Conservation (phyloP, 2,113 vertebrate genomes). For the Romanogobio albipinnatus region DNA sequence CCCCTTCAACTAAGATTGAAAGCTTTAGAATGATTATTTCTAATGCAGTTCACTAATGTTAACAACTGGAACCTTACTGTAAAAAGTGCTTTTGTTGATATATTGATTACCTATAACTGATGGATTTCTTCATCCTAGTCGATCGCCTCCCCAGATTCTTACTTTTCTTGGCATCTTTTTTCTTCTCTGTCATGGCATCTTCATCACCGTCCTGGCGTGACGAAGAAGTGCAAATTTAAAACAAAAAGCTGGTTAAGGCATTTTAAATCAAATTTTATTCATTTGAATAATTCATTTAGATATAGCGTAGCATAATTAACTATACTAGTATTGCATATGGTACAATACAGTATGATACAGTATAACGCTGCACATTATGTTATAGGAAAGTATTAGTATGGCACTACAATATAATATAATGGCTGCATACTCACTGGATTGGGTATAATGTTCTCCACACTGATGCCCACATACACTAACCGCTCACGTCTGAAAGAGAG, state of each 20-base stretch:
- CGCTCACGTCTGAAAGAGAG: conserved; percentile 85
- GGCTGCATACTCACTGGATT: conserved; percentile 77
- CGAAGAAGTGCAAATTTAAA: background rate
- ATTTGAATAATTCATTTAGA: background rate
- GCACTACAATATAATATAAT: background rate
- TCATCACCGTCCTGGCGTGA: conserved; percentile 74
- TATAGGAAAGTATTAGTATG: no score
- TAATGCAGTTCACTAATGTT: no score
- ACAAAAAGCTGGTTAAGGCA: background rate
- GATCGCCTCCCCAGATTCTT: conserved; percentile 92
- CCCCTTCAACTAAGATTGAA: no score
- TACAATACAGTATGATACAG: background rate
- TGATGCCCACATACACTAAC: conserved; percentile 97
- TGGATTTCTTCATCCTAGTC: conserved; percentile 90
- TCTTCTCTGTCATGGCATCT: conserved; percentile 82
- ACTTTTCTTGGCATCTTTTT: conserved; percentile 89
- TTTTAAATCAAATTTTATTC: background rate
- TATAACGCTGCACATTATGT: no score
- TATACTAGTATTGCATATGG: background rate
- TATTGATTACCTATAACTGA: conserved; percentile 91
- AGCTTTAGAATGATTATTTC: no score
- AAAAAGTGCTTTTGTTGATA: no score
- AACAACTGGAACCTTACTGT: no score
- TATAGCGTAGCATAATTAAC: background rate
- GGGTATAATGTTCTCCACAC: conserved; percentile 98